Base-by-base conservation (phyloP, 2,113 vertebrate species). In the Steatornis caripensis region DNA sequence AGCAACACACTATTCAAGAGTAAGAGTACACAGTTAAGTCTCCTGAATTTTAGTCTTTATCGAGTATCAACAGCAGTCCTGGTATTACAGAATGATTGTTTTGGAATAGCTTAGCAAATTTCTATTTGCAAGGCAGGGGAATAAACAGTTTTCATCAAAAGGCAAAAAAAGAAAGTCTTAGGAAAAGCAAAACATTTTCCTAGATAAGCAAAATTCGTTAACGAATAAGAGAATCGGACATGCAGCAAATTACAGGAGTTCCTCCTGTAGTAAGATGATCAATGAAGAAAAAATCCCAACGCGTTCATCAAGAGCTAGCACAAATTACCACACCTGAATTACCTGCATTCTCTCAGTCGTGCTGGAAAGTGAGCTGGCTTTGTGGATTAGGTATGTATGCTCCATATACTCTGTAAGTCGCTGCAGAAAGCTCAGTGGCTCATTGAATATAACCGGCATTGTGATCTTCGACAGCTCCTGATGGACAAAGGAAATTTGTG, bases 401-500 rank as follows among this genome's bases (percentile, higher is more conserved):
- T 99, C 99, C 99, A 99, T 99, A 61, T 99, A 99, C 75, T 99
- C 99, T 0, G 99, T 99, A 11, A 99, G 97, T 17, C 99, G 98
- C 97, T 99, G 99, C 0, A 99, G 99, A 95, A 99, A 99, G 97
- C 99, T 99, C 97, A 99, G 96, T 0, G 99, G 99, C 97, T 99
- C 99, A 9, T 99, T 99, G 97, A 99, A 99, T 86, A 99, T 98
- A 41, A 99, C 99, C 0, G 99, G 99, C 99, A 99, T 99, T 43
- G 99, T 99, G 96, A 99, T 99, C 98, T 99, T 99, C 48, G 99
- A 99, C 64, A 99, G 41, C 96, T 99, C 99, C 99, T 99, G 95
- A 81, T 71, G 89, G 41, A 55, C 94, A 83, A 95, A 85, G 94
- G 91, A 89, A 90, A 87, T 24, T 37, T 5, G n/a, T 58, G 51